These are phyloP conservation scores for Bos taurus DNA, from an alignment of 2,113 vertebrate genomes.

Conservation along the genomic window DNA sequence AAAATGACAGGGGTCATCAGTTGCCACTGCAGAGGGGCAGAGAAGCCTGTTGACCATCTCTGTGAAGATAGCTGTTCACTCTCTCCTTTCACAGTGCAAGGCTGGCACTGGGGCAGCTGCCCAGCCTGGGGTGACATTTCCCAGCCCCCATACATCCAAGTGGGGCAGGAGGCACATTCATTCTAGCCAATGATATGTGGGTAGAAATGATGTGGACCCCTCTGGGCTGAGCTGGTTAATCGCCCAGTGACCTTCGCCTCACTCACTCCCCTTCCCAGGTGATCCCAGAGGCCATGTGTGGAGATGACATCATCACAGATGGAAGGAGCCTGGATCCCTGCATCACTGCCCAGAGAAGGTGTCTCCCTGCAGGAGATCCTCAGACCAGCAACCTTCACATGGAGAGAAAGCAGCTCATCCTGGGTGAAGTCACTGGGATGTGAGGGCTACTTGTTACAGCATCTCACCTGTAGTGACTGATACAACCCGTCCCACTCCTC, in stretches of 20 bases:
- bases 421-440: not conserved
- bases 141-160: not conserved
- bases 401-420: not conserved
- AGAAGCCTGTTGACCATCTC: not conserved
- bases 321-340: not conserved
- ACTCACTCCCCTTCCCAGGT: not conserved
- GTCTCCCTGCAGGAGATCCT: not conserved
- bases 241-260: accelerated
- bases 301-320: not conserved
- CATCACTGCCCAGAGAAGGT: not conserved
- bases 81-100: not conserved
- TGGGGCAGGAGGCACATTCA: not conserved
- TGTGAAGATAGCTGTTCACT: not conserved
- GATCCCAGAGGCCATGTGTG: not conserved
- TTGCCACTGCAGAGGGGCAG: not conserved
- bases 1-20: not conserved
- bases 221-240: not conserved
- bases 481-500: not conserved
- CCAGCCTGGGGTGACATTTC: not conserved
- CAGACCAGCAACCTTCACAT: accelerated
- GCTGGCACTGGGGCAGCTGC: not conserved
- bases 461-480: not conserved
- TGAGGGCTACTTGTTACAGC: not conserved
- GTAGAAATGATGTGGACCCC: not conserved
- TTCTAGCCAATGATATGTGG: not conserved